phyloP scores from a whole-genome alignment of 1,140 invertebrate species.

The Bilobella aurantiaca region DNA sequence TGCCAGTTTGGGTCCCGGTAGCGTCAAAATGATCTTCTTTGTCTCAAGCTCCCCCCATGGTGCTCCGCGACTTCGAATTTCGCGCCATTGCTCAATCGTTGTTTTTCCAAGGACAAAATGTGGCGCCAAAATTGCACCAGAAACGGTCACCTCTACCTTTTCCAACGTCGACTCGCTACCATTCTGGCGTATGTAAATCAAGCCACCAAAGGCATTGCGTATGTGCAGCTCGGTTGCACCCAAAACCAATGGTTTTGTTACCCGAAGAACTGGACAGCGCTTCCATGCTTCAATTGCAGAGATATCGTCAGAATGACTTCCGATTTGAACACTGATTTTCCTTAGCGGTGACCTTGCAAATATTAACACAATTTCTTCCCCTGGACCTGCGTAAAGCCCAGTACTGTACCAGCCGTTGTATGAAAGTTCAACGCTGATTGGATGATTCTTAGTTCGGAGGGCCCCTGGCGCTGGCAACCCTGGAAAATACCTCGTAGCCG shows the following conservation, averaged over 20 bases:
- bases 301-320: not conserved
- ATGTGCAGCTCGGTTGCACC: not conserved
- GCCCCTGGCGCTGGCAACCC: not conserved
- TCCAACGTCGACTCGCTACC: not conserved
- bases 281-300: not conserved
- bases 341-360: not conserved
- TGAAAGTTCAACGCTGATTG: not conserved
- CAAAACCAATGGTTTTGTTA: not conserved
- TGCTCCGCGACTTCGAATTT: not conserved
- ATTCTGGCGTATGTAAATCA: not conserved
- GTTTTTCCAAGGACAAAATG: conserved; percentile 4
- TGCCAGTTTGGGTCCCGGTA: not conserved
- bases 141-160: not conserved
- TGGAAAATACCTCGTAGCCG: not conserved
- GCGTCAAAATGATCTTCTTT: not conserved
- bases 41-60: not conserved
- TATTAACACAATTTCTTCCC: not conserved
- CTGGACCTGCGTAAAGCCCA: conserved; percentile 1
- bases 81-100: not conserved
- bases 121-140: conserved; percentile 1
- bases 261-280: not conserved
- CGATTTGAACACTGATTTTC: conserved; percentile 4
- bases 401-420: not conserved
- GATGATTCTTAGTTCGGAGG: not conserved
- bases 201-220: not conserved